These are phyloP conservation scores for Tinamus major DNA, from an alignment of 2,797 vertebrate species.

Conservation along the genomic window DNA sequence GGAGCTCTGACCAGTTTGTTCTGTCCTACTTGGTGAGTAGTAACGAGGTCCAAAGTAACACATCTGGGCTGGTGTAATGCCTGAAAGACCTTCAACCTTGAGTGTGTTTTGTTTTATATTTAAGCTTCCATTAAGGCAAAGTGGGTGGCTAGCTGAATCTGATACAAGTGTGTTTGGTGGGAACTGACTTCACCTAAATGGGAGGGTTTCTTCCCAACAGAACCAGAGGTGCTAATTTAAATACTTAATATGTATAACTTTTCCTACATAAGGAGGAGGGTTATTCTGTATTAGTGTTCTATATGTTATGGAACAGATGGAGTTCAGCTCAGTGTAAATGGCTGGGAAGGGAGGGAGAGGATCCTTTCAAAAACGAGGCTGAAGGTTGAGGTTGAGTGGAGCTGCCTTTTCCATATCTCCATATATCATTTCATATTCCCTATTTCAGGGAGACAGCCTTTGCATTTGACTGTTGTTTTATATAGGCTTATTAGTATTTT, in stretches of 20 bases:
- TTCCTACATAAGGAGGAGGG: conserved; percentile 1
- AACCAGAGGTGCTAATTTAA: not conserved
- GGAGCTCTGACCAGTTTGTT: not conserved
- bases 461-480: conserved; percentile 36
- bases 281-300: conserved; percentile 2
- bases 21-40: fast-evolving
- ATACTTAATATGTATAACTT: not conserved
- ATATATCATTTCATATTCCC: conserved; percentile 21
- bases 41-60: not conserved
- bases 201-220: not conserved
- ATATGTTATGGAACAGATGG: not conserved
- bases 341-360: not conserved
- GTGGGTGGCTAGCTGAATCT: not conserved
- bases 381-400: not conserved
- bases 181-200: not conserved
- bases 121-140: not conserved
- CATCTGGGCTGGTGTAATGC: not conserved
- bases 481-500: not conserved
- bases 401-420: not conserved
- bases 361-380: not conserved
- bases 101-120: not conserved
- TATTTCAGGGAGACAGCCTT: not conserved
- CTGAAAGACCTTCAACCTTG: not conserved
- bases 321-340: not conserved
- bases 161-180: not conserved